phyloP scores from a whole-genome alignment of 2,888 invertebrate species.

The Ophraella communa region DNA sequence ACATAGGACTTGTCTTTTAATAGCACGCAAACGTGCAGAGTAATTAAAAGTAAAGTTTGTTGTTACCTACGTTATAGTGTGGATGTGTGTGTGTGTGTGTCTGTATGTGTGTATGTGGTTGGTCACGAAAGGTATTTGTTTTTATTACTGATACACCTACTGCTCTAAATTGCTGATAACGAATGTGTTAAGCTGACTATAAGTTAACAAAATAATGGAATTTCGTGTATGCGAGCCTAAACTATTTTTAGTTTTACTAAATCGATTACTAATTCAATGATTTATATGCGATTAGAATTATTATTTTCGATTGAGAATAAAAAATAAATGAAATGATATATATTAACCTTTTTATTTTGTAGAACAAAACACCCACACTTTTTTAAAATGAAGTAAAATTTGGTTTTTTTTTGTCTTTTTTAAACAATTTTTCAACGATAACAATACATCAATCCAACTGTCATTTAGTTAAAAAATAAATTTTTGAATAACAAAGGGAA shows the following conservation, averaged over 20 bases:
- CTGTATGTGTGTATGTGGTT: conserved; percentile 34
- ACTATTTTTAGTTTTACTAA: neutral
- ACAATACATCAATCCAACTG: too few species aligned
- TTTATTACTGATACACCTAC: conserved; percentile 34
- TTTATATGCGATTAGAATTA: neutral
- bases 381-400: too few species aligned
- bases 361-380: too few species aligned
- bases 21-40: conserved; percentile 42
- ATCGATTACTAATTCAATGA: neutral
- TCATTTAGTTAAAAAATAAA: too few species aligned
- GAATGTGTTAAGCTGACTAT: conserved; percentile 1
- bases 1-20: conserved; percentile 29
- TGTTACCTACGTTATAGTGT: conserved; percentile 38
- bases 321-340: too few species aligned
- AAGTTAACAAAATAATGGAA: conserved; percentile 6
- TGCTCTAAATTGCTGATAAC: conserved; percentile 24
- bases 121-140: conserved; percentile 43
- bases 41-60: conserved; percentile 42
- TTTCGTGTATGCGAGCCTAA: neutral
- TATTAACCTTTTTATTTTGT: too few species aligned
- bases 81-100: too few species aligned
- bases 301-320: neutral
- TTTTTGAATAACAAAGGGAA: too few species aligned
- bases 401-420: too few species aligned
- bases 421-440: too few species aligned